Conservation (phyloP, 2,888 invertebrate species). For the Aphidius colemani region DNA sequence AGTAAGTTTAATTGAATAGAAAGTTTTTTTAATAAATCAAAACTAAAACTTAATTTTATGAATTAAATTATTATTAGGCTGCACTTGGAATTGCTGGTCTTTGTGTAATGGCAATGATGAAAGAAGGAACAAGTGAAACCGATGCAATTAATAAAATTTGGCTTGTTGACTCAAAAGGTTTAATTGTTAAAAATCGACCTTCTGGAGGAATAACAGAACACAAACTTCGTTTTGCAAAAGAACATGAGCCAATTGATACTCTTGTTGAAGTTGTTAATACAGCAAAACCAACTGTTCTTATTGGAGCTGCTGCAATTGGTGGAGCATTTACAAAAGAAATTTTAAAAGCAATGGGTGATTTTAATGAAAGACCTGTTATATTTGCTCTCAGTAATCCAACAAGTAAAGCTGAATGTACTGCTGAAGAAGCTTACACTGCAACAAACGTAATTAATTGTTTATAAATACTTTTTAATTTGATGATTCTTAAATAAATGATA, state of each 20-base stretch:
- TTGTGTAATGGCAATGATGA: slow-evolving; percentile 89
- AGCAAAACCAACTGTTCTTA: slow-evolving; percentile 87
- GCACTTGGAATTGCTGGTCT: slow-evolving; percentile 92
- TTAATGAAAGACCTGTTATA: slow-evolving; percentile 87
- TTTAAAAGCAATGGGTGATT: slow-evolving; percentile 81
- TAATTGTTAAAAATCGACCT: slow-evolving; percentile 87
- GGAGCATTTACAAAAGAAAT: slow-evolving; percentile 93
- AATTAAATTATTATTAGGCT: slow-evolving; percentile 65
- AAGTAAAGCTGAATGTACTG: slow-evolving; percentile 98
- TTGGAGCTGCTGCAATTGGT: slow-evolving; percentile 92
- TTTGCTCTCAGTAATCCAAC: slow-evolving; percentile 99
- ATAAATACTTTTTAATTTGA: background rate
- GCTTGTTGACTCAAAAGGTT: slow-evolving; percentile 95
- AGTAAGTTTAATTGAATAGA: slow-evolving; percentile 61
- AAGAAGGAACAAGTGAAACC: slow-evolving; percentile 76
- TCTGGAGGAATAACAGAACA: slow-evolving; percentile 80
- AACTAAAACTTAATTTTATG: background rate
- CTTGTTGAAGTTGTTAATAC: slow-evolving; percentile 79
- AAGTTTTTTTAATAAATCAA: too few relatives aligned
- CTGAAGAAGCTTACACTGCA: slow-evolving; percentile 89
- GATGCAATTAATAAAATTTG: slow-evolving; percentile 85
- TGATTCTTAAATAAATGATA: background rate
- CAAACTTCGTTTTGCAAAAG: slow-evolving; percentile 82
- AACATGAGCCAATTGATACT: slow-evolving; percentile 74
- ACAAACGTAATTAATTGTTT: slow-evolving; percentile 71